Percentiles rank a stretch among this genome's conserved stretches.
phyloP scores from a whole-genome alignment of 2,888 invertebrate species.

The Euzetes globulus region DNA sequence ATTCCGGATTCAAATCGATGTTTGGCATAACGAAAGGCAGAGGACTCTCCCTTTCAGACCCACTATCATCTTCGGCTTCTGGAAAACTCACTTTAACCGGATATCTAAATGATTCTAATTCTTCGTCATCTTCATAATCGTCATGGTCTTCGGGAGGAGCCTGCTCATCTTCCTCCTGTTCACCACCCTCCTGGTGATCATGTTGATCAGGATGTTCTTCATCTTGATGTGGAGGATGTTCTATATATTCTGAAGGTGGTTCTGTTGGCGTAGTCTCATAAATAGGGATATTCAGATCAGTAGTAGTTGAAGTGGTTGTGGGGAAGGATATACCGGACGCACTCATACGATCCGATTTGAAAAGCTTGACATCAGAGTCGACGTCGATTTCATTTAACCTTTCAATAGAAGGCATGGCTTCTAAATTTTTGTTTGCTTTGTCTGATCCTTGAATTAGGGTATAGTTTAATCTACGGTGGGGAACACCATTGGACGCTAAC shows the following conservation, averaged over 20 bases:
- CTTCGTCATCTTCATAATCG: conserved; percentile 17
- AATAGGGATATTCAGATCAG: neutral
- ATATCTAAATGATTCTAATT: conserved; percentile 19
- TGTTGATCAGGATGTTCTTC: neutral
- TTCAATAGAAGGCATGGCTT: neutral
- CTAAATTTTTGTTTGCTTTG: neutral
- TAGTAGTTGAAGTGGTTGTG: neutral
- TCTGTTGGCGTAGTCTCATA: neutral
- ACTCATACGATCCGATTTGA: neutral
- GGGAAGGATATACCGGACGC: neutral
- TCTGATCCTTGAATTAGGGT: neutral
- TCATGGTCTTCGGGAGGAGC: neutral
- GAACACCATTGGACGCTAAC: neutral
- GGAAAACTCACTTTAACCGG: neutral
- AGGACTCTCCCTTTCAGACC: neutral
- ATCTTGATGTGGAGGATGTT: neutral
- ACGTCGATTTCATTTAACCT: neutral
- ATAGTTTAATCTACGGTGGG: neutral
- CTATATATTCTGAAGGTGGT: neutral
- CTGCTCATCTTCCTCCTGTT: neutral
- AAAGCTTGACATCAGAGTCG: neutral
- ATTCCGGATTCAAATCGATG: conserved; percentile 9
- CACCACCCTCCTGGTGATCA: neutral
- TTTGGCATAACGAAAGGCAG: neutral
- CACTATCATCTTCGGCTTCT: neutral